Evolutionary conservation across 1,140 invertebrate genomes (phyloP).

Genomic region (Brachionus paranguensis): DNA sequence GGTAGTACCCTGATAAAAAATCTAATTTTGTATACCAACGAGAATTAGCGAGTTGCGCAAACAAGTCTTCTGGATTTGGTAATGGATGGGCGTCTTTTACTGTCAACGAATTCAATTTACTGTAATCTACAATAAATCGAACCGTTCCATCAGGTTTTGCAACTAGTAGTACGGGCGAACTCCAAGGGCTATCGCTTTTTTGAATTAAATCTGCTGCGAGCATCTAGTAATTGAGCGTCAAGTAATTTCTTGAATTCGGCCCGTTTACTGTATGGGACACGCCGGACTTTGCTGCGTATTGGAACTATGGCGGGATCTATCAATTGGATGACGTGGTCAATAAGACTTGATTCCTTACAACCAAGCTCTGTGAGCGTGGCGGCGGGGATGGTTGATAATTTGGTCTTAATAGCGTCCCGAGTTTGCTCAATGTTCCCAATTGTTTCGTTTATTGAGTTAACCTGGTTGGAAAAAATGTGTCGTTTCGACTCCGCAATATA

Average conservation of each 20-base stretch:
- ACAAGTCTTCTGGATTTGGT: neutral
- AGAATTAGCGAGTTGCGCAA: neutral
- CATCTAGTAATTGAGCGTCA: constrained; percentile 4
- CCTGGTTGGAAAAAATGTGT: neutral
- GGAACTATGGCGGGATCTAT: neutral
- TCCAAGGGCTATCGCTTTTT: neutral
- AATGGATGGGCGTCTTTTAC: neutral
- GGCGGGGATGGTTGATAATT: neutral
- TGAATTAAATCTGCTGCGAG: neutral
- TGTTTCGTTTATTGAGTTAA: neutral
- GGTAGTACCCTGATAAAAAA: neutral
- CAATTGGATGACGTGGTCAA: neutral
- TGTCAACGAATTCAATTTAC: neutral
- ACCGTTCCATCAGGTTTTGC: no score
- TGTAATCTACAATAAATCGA: no score
- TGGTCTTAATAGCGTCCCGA: neutral
- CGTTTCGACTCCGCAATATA: neutral
- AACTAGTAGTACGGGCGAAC: neutral
- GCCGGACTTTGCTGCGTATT: neutral
- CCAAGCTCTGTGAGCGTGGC: neutral
- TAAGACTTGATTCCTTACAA: neutral
- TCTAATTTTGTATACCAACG: neutral
- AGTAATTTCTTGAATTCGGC: neutral
- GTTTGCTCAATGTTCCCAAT: neutral
- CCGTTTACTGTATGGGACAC: neutral